Conservation (phyloP, 1,140 invertebrate genomes). For the Palaemon carinicauda region DNA sequence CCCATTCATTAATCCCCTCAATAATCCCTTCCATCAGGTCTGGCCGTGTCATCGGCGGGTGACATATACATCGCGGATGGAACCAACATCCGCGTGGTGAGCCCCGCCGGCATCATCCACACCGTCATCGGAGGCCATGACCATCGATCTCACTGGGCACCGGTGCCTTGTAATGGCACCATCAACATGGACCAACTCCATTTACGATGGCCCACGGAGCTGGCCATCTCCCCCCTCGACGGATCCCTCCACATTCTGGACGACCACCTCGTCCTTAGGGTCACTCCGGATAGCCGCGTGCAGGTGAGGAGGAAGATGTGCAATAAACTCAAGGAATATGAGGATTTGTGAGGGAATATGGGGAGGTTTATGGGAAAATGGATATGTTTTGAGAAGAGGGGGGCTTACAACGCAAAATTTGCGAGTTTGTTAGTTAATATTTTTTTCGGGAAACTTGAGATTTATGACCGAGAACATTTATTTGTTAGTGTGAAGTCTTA, state of each 20-base stretch:
- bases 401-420: no score
- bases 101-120: slow-evolving; percentile 88
- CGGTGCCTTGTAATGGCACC: slow-evolving; percentile 93
- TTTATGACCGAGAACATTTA: no score
- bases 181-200: slow-evolving; percentile 86
- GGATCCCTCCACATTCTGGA: slow-evolving; percentile 95
- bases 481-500: no score
- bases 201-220: slow-evolving; percentile 91
- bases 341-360: no score
- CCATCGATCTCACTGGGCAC: slow-evolving; percentile 95
- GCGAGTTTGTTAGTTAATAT: no score
- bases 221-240: slow-evolving; percentile 92
- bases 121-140: slow-evolving; percentile 95
- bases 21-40: slow-evolving; percentile 65
- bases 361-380: no score
- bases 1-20: no score
- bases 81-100: slow-evolving; percentile 91
- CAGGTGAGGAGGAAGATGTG: slow-evolving; percentile 65
- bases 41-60: slow-evolving; percentile 87
- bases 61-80: slow-evolving; percentile 91
- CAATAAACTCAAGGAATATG: no score
- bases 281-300: slow-evolving; percentile 88
- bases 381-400: no score
- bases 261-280: slow-evolving; percentile 82
- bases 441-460: no score